Base-by-base conservation (phyloP, 1,140 invertebrate genomes). In the Chlorops oryzae region DNA sequence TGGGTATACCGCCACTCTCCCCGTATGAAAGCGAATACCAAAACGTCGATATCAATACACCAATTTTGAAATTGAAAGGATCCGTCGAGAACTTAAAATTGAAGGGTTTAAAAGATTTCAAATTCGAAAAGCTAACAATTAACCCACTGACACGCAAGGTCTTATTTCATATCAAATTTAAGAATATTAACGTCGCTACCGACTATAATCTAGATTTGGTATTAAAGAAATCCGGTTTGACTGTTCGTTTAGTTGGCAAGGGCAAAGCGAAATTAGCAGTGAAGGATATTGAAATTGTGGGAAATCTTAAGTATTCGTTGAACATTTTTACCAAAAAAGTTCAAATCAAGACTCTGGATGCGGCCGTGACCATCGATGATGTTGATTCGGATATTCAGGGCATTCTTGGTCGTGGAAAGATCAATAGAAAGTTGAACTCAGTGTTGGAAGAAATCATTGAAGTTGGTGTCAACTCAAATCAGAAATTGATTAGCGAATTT, bases 321-420 rank as follows among this genome's bases (percentile, higher is more conserved):
- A 62, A 66, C 39, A 23, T 70, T 13, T 2, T 62, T 3, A 52
- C 47, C 12, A 62, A 66, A 41, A 70, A 70, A 5, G 18, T 70
- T 44, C 63, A 57, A 48, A 55, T 70, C 18, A 70, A 65, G 56
- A 53, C 62, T 22, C 44, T 70, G 55, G 58, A 63, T 38, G 62
- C 67, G 24, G 60, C 61, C 44, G 60, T 62, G 17, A 60, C 59
- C 28, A 28, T 70, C 51, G 67, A 66, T 28, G 62, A 70, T 34
- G 63, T 70, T 7, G 64, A 70, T 1, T 70, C 67, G 17, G 62
- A 70, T 38, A 70, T 70, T 50, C 63, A 67, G 38, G 67, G 67
- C 44, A 55, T 70, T 25, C 50, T 70, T 39, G 67, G 67, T 37
- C 52, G 65, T 35, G 67, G 66, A 34, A 24, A 4, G 20, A 43